Conservation (phyloP, 2,888 invertebrate genomes). For the Xylota segnis region DNA sequence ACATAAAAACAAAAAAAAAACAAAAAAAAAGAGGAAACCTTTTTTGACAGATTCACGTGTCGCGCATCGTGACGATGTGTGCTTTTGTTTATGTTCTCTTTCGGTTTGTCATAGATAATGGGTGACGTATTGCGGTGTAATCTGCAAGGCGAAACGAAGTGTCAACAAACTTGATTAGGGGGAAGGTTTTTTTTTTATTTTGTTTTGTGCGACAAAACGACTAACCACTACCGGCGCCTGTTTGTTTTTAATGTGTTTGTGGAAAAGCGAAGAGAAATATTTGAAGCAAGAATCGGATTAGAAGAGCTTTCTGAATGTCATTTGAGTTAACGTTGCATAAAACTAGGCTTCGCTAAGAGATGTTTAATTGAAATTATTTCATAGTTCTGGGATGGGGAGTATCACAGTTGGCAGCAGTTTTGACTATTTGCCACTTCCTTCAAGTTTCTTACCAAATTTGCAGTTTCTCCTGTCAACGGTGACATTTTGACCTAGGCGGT, state of each 20-base stretch:
- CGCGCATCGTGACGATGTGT: slow-evolving; percentile 4
- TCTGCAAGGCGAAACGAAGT: neutral
- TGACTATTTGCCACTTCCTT: no score
- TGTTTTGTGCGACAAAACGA: no score
- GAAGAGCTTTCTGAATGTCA: neutral
- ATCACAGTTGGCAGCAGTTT: no score
- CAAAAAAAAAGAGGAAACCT: no score
- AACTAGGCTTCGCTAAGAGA: neutral
- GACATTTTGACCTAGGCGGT: no score
- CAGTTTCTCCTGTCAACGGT: no score
- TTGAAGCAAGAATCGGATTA: neutral
- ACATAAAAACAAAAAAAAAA: slow-evolving; percentile 35
- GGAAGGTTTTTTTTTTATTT: neutral
- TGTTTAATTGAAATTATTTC: neutral
- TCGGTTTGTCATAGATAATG: neutral
- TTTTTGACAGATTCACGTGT: slow-evolving; percentile 28
- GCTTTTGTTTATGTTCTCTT: slow-evolving; percentile 41
- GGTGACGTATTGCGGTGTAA: neutral
- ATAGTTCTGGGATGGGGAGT: slow-evolving; percentile 12
- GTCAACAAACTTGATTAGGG: slow-evolving; percentile 4
- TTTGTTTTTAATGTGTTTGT: neutral
- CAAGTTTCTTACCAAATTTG: no score
- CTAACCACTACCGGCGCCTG: neutral
- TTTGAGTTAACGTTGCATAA: slow-evolving; percentile 1
- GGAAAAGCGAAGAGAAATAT: neutral